Evolutionary conservation across 2,888 invertebrate species (phyloP), one percentile per base, ranked within the genome.

Genomic region (Volucella inanis): DNA sequence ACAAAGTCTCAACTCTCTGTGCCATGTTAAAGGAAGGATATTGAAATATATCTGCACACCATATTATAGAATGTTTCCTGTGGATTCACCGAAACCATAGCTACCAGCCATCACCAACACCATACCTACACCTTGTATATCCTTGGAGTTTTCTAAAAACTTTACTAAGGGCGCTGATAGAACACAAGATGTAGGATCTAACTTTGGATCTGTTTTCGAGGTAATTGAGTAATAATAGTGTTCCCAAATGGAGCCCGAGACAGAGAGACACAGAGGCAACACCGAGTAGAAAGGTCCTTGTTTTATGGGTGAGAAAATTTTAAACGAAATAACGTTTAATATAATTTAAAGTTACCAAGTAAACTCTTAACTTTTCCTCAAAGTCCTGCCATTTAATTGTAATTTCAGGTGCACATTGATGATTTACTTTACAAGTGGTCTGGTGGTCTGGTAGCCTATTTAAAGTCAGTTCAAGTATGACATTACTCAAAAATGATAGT

Each of bases 151-250:
- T 45, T 47, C 11, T 3, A 47, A 47, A 83, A 81, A 76, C 67
- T 81, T 81, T 68, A 72, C n/a, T 61, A 6, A 6, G 57, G 49
- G 50, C 49, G 49, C 47, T 70, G 62, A 50, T 62, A 43, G 57
- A 62, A 71, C 43, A 52, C 15, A 68, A 80, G 71, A 76, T 47
- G 62, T 67, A 76, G 85, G 81, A 85, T 85, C 76, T 70, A 86
- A 86, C 82, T 86, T 82, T 81, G 77, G 86, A 82, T 86, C 86
- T 86, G 82, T 77, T 86, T 86, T 82, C 57, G 77, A 86, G 86
- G 86, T 86, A 86, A 86, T 86, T 86, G 86, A 86, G 86, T 86
- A 86, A 86, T 86, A 86, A 86, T 86, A 80, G 72, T 64, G 72
- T 49, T 68, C 59, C 49, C 22, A 14, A 62, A 52, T 45, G 50